phyloP scores from a whole-genome alignment of 2,888 invertebrate species.

The Ditylenchus weischeri region DNA sequence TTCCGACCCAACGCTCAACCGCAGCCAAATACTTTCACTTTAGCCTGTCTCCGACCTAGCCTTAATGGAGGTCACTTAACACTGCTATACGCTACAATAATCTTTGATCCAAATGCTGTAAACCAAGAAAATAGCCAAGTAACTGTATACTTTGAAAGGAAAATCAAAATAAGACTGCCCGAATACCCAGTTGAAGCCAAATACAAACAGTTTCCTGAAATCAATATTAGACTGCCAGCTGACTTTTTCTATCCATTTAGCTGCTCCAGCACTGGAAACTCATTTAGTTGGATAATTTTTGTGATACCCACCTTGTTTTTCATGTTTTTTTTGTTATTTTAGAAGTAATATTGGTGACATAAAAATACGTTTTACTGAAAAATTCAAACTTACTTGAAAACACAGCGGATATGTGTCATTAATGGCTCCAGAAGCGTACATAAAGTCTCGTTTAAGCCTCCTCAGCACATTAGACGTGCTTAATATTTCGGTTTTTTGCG shows the following conservation, averaged over 20 bases:
- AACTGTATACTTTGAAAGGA: conserved; percentile 7
- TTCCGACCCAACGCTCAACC: neutral
- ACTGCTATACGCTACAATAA: neutral
- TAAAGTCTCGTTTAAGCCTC: conserved; percentile 52
- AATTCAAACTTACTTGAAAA: conserved; percentile 42
- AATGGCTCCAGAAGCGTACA: conserved; percentile 48
- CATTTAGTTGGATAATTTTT: too few species aligned
- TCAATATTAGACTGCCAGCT: conserved; percentile 21
- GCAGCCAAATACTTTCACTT: conserved; percentile 3
- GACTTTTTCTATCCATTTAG: conserved; percentile 29
- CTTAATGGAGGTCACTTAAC: neutral
- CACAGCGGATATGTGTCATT: conserved; percentile 52
- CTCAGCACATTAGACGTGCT: neutral
- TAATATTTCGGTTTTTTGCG: neutral
- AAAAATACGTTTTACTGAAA: neutral
- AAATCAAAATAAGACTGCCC: neutral
- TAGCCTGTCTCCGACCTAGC: conserved; percentile 2
- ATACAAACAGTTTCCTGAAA: conserved; percentile 16
- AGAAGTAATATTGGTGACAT: too few species aligned
- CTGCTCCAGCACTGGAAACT: conserved; percentile 14
- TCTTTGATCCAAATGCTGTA: neutral
- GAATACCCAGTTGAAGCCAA: conserved; percentile 13
- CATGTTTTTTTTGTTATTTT: neutral
- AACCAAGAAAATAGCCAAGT: neutral
- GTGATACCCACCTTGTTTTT: too few species aligned